Evolutionary conservation across 2,888 invertebrate species (phyloP), one percentile per base, ranked within the genome.

Genomic region (Epicampocera succincta): DNA sequence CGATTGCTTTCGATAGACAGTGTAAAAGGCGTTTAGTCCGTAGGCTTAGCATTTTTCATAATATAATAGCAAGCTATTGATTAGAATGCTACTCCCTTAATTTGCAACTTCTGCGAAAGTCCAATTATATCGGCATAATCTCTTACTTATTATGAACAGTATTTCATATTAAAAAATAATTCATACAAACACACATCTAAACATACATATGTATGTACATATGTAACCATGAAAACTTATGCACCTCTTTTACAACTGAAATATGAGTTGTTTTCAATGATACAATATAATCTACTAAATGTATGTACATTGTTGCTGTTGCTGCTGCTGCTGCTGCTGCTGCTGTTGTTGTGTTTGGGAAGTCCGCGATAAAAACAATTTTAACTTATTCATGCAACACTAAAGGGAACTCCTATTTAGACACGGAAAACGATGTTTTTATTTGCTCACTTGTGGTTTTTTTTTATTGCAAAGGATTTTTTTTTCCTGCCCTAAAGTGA

Each of bases 371-470:
- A 72, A 71, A 60, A 65, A 66, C 42, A 19, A 19, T 33, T 63
- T 78, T 68, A 54, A 48, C n/a, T 15, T 54, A 13, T 56, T 42
- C 33, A 65, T 40, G 52, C n/a, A 54, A 9, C 19, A 25, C n/a
- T 29, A 69, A 63, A 68, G n/a, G 17, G 48, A 63, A 68, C 68
- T 56, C 68, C 56, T 74, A 74, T 74, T 63, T 56, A 69, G 74
- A 54, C 56, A 33, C 12, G 19, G 33, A 61, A 77, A 65, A 13
- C 40, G 58, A 38, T 61, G 46, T 68, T 73, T 73, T 63, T 74
- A 63, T 74, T 74, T 80, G 80, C 80, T 74, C 80, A 80, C 80
- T 80, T 74, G 80, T 63, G 80, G 68, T 52, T 80, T 79, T 80
- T n/a, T 69, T 74, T 80, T 74, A 60, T 79, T 74, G 11, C 40